phyloP scores from a whole-genome alignment of 2,797 vertebrate genomes.

The Clarias laeviceps region DNA sequence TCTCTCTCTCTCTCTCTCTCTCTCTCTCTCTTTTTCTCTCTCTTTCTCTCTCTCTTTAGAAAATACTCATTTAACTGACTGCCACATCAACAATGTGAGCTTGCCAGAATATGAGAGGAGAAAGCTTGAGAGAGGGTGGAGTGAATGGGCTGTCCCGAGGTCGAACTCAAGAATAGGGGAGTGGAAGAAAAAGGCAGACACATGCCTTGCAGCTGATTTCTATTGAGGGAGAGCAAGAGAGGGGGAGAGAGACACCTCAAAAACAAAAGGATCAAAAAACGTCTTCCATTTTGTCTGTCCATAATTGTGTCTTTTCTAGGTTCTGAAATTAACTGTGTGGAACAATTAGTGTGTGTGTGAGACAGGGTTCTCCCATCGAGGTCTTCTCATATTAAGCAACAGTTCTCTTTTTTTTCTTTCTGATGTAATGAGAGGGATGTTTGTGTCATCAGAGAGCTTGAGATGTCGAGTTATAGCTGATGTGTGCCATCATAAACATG shows the following conservation, averaged over 20 bases:
- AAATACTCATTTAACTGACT: conserved; percentile 40
- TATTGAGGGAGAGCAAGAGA: conserved; percentile 23
- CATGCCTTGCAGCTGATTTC: conserved; percentile 44
- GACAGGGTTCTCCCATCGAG: background rate
- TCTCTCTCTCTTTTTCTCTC: background rate
- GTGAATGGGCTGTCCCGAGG: conserved; percentile 42
- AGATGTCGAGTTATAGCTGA: background rate
- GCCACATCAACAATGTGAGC: conserved; percentile 59
- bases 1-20: background rate
- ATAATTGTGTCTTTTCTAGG: background rate
- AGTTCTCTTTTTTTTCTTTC: background rate
- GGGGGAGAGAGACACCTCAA: conserved; percentile 1
- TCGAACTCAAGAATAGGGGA: conserved; percentile 46
- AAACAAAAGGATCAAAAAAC: conserved; percentile 13
- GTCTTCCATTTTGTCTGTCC: conserved; percentile 23
- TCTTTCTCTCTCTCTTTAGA: conserved; percentile 1
- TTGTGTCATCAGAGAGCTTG: background rate
- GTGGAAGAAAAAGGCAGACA: conserved; percentile 42
- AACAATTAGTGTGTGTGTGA: background rate
- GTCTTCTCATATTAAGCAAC: background rate
- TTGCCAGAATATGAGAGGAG: conserved; percentile 46
- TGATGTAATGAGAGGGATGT: background rate
- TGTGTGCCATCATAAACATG: background rate
- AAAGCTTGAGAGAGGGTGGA: conserved; percentile 38
- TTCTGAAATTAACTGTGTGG: background rate